Percentiles rank a stretch among this genome's conserved stretches.
Evolutionary conservation across 2,113 vertebrate species (phyloP).

Genomic region (Aviceda subcristata): DNA sequence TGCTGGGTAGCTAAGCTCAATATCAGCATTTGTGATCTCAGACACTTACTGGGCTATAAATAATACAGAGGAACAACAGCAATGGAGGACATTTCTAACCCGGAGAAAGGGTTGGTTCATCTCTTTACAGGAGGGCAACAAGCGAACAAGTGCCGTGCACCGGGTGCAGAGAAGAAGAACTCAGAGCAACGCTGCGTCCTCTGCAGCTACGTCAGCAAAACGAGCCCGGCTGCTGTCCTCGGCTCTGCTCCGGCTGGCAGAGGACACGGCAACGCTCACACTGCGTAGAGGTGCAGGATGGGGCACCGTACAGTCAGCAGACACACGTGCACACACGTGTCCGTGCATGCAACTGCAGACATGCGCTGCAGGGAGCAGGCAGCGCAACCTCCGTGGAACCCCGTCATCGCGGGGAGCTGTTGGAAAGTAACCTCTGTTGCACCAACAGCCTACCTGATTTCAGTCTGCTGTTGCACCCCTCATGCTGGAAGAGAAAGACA

Average conservation of each 20-base stretch:
- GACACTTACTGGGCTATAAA: slow-evolving; percentile 68
- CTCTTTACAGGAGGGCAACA: not conserved
- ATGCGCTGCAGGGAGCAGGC: not conserved
- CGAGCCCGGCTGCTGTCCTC: not conserved
- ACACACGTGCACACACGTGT: accelerated
- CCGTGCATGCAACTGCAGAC: accelerated
- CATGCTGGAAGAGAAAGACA: not conserved
- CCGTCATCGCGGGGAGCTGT: accelerated
- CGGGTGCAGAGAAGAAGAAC: not conserved
- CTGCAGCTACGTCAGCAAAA: not conserved
- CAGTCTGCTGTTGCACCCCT: not conserved
- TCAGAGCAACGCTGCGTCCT: not conserved
- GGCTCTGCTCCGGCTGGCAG: not conserved
- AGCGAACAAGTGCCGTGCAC: not conserved
- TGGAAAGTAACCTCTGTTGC: too few relatives aligned
- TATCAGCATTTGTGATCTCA: slow-evolving; percentile 65
- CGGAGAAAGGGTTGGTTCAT: not conserved
- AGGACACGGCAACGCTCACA: not conserved
- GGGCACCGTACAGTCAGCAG: not conserved
- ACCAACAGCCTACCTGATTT: too few relatives aligned
- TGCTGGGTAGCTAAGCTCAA: slow-evolving; percentile 73
- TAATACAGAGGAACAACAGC: not conserved
- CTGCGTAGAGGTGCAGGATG: accelerated
- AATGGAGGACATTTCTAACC: not conserved
- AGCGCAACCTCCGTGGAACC: not conserved